phyloP scores from a whole-genome alignment of 2,113 vertebrate genomes.

The Promerops cafer region DNA sequence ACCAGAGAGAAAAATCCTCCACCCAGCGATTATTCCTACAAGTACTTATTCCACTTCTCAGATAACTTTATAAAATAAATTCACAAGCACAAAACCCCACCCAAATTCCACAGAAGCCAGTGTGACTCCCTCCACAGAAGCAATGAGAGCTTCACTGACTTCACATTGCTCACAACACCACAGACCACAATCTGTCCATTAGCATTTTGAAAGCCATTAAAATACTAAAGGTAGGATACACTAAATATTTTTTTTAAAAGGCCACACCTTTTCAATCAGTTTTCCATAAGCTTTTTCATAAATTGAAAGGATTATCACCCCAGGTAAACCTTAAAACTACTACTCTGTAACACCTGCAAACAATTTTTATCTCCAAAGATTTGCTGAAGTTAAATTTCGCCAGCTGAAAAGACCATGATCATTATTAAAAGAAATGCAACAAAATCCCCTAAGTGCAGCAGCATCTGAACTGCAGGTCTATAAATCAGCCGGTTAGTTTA shows the following conservation, averaged over 20 bases:
- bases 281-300: not conserved
- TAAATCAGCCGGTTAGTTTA: conserved; percentile 29
- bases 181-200: not conserved
- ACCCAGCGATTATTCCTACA: not conserved
- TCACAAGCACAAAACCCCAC: not conserved
- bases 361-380: not conserved
- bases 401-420: not conserved
- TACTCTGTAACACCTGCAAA: not conserved
- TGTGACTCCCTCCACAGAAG: not conserved
- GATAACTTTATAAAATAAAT: not conserved
- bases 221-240: not conserved
- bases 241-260: not conserved
- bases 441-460: not conserved
- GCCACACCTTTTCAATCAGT: not conserved
- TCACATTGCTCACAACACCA: not conserved
- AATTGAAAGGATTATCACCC: not conserved
- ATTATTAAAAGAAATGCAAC: not conserved
- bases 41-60: not conserved
- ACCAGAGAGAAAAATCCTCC: not conserved
- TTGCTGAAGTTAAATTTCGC: not conserved
- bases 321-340: not conserved
- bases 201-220: not conserved
- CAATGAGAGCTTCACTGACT: not conserved
- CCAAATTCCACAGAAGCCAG: not conserved
- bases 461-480: not conserved